Conservation (phyloP, 1,140 invertebrate species). For the Philopotamus ludificatus region DNA sequence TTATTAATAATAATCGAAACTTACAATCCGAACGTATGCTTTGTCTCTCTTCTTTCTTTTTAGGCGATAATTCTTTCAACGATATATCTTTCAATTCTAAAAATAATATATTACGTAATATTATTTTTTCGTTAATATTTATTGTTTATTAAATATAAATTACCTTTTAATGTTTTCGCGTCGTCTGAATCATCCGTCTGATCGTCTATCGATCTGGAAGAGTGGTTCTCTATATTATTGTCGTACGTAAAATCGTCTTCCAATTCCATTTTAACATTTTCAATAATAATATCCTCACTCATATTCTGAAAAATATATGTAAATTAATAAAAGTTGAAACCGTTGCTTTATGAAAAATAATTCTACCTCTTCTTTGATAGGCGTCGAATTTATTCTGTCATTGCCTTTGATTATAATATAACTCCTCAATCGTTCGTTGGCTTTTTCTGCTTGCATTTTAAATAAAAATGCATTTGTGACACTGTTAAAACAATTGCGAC, state of each 20-base stretch:
- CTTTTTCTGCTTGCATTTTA: constrained; percentile 22
- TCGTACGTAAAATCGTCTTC: not conserved
- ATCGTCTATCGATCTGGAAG: constrained; percentile 13
- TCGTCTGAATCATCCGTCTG: constrained; percentile 38
- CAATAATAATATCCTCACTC: too few species aligned
- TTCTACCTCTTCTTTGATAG: constrained; percentile 18
- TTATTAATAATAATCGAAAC: too few species aligned
- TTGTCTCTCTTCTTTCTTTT: too few species aligned
- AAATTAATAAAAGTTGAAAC: too few species aligned
- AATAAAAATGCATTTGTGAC: constrained; percentile 19
- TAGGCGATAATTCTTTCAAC: too few species aligned
- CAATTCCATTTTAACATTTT: too few species aligned
- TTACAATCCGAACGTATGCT: too few species aligned
- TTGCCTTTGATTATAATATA: constrained; percentile 4
- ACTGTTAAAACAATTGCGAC: constrained; percentile 16
- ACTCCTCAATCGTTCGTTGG: constrained; percentile 1
- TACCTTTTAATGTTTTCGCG: constrained; percentile 36
- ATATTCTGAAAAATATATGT: too few species aligned
- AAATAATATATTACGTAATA: not conserved
- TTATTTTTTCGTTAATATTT: too few species aligned
- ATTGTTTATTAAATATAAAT: too few species aligned
- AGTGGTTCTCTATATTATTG: not conserved
- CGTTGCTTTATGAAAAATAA: not conserved
- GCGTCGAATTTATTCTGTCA: too few species aligned
- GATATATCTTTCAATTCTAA: not conserved